These are phyloP conservation scores for Theocolax elegans DNA, from an alignment of 1,140 invertebrate species.

Conservation along the genomic window DNA sequence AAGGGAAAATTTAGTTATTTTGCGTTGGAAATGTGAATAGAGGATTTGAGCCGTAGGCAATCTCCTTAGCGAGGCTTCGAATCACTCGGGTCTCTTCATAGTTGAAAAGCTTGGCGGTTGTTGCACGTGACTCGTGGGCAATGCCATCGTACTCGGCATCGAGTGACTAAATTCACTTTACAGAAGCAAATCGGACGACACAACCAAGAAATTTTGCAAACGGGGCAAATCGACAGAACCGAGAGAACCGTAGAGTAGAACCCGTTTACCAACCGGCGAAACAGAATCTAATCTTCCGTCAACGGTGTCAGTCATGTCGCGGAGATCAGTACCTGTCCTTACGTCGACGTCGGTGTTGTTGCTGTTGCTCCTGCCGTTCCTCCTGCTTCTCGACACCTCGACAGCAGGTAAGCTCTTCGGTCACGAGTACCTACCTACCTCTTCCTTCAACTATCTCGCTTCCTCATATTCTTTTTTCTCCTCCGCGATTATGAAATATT, in stretches of 20 bases:
- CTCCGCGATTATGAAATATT: no score
- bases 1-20: no score
- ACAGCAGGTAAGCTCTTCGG: constrained; percentile 24
- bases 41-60: background rate
- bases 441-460: no score
- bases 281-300: constrained; percentile 32
- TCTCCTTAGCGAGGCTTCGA: background rate
- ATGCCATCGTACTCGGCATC: no score
- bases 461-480: no score
- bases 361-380: background rate
- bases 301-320: constrained; percentile 27
- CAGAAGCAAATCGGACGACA: background rate
- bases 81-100: no score
- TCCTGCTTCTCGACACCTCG: background rate
- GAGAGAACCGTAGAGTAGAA: no score
- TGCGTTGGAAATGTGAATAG: no score
- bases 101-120: no score
- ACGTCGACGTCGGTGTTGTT: background rate
- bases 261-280: no score
- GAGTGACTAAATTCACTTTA: background rate
- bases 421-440: no score
- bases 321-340: constrained; percentile 16
- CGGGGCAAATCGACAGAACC: no score
- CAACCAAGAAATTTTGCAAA: constrained; percentile 5
- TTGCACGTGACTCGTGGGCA: background rate